Percentiles rank a stretch among this genome's conserved stretches.
phyloP scores from a whole-genome alignment of 2,888 invertebrate species.

The Bugulina stolonifera region DNA sequence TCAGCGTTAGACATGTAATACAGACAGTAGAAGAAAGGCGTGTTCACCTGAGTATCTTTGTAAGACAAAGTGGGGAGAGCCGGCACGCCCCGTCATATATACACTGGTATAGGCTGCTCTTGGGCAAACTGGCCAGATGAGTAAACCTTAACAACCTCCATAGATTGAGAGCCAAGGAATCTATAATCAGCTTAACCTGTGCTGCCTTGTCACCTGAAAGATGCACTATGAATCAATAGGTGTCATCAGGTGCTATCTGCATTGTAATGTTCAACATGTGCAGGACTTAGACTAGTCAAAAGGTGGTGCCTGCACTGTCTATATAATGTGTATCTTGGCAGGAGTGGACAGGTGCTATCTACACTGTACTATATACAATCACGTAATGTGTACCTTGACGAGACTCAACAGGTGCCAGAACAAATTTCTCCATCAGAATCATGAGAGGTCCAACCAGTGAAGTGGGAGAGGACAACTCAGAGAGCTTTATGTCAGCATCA shows the following conservation, averaged over 20 bases:
- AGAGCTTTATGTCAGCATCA: background rate
- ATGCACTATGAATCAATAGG: no score
- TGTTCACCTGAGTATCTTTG: background rate
- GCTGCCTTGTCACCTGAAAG: background rate
- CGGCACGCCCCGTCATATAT: background rate
- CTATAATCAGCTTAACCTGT: background rate
- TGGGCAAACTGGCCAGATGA: background rate
- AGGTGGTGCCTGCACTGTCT: no score
- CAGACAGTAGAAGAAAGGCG: no score
- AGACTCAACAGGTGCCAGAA: background rate
- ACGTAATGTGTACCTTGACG: background rate
- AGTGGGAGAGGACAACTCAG: background rate
- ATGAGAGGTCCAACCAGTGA: background rate
- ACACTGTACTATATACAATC: no score
- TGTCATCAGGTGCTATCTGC: no score
- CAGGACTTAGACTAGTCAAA: no score
- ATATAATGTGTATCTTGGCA: no score
- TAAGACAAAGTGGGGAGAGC: background rate
- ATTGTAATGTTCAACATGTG: no score
- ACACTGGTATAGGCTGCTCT: background rate
- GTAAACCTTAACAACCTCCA: constrained; percentile 1
- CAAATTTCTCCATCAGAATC: background rate
- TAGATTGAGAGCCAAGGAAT: background rate
- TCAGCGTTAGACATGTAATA: no score
- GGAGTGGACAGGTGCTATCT: no score